Conservation (phyloP, 2,797 vertebrate genomes). For the Acestrorhynchus altus region DNA sequence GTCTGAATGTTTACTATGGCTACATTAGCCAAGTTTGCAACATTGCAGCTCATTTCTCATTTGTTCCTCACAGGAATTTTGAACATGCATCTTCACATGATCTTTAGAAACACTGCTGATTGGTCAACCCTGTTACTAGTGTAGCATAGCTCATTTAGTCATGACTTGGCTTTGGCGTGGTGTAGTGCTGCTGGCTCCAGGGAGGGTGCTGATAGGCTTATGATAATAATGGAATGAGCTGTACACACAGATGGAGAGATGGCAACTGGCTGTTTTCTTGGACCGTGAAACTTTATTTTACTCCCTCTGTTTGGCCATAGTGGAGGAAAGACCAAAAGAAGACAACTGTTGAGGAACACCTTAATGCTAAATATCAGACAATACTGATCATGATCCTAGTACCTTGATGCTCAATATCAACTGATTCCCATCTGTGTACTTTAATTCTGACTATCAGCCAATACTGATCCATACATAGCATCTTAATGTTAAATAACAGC, state of each 20-base stretch:
- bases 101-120: not conserved
- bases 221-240: not conserved
- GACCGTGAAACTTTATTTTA: not conserved
- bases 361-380: too few species aligned
- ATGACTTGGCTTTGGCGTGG: not conserved
- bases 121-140: not conserved
- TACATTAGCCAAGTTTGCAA: not conserved
- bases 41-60: too few species aligned
- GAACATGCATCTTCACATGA: not conserved
- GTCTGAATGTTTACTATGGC: not conserved
- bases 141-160: not conserved
- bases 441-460: too few species aligned
- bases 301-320: not conserved
- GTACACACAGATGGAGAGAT: not conserved
- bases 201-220: not conserved
- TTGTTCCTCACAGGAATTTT: not conserved
- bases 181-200: not conserved
- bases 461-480: too few species aligned
- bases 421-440: too few species aligned
- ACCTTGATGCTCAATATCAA: too few species aligned
- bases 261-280: not conserved
- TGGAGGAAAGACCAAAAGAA: not conserved
- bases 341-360: not conserved
- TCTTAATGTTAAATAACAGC: too few species aligned
- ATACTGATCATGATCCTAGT: too few species aligned